These are phyloP conservation scores for Equus quagga DNA, from an alignment of 2,113 vertebrate genomes.

Conservation along the genomic window DNA sequence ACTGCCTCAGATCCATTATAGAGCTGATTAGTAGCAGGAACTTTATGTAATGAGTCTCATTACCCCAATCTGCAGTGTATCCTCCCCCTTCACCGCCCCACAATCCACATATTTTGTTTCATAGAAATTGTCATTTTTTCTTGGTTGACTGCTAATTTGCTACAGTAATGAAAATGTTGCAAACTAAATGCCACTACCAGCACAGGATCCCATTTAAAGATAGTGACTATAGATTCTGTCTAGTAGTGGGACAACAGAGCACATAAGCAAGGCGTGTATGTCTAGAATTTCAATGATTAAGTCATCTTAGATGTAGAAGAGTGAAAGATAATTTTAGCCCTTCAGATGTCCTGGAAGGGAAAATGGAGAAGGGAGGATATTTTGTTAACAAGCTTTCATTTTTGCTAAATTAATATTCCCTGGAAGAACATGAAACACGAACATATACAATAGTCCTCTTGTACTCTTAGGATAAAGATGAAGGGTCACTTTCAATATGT, in stretches of 20 bases:
- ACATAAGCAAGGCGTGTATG: background rate
- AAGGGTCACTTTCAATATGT: background rate
- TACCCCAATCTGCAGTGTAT: conserved; percentile 28
- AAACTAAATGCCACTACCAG: conserved; percentile 15
- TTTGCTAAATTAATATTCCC: background rate
- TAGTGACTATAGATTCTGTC: background rate
- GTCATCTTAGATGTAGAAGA: background rate
- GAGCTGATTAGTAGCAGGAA: conserved; percentile 52
- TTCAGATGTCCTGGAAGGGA: background rate
- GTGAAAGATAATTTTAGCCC: background rate
- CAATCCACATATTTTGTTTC: conserved; percentile 34
- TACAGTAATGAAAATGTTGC: conserved; percentile 61
- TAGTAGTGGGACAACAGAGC: background rate
- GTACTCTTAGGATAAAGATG: background rate
- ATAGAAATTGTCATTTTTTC: conserved; percentile 50
- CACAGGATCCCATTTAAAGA: background rate
- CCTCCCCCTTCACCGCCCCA: background rate
- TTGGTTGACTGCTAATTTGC: conserved; percentile 58
- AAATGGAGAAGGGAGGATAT: accelerated
- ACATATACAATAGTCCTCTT: background rate
- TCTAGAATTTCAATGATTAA: background rate
- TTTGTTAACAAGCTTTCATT: background rate
- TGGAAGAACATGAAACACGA: background rate
- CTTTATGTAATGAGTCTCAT: conserved; percentile 45
- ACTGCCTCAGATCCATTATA: background rate